phyloP scores from a whole-genome alignment of 2,113 vertebrate species.

The Antechinus stuartii region DNA sequence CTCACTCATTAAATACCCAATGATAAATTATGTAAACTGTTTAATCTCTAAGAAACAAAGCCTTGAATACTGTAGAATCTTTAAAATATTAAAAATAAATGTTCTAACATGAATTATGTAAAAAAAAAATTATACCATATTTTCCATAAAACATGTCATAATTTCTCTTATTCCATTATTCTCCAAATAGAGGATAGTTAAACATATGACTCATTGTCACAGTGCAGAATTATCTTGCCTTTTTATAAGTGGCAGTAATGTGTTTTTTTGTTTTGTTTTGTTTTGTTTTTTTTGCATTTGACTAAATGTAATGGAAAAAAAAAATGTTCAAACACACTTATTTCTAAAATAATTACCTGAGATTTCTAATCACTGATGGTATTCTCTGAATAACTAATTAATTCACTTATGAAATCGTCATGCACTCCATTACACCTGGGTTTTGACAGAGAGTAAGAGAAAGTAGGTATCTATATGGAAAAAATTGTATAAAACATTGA shows the following conservation, averaged over 20 bases:
- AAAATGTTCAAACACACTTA: neutral
- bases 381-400: neutral
- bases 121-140: neutral
- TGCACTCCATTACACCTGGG: slow-evolving; percentile 48
- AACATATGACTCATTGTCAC: neutral
- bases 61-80: neutral
- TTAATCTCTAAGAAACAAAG: neutral
- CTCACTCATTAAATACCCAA: neutral
- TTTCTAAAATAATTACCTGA: slow-evolving; percentile 53
- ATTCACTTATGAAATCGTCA: slow-evolving; percentile 45
- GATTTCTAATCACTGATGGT: slow-evolving; percentile 36
- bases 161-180: neutral
- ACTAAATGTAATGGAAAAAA: neutral
- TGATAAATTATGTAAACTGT: neutral
- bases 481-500: slow-evolving; percentile 44
- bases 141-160: neutral
- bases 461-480: slow-evolving; percentile 25
- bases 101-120: neutral
- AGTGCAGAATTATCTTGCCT: neutral
- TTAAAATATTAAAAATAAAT: slow-evolving; percentile 24
- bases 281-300: neutral
- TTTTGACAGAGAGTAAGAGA: slow-evolving; percentile 40
- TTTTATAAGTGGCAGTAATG: neutral
- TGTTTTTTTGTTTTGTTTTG: neutral
- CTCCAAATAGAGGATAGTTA: neutral